Evolutionary conservation across 1,140 invertebrate genomes (phyloP).

Genomic region (Panulirus ornatus): DNA sequence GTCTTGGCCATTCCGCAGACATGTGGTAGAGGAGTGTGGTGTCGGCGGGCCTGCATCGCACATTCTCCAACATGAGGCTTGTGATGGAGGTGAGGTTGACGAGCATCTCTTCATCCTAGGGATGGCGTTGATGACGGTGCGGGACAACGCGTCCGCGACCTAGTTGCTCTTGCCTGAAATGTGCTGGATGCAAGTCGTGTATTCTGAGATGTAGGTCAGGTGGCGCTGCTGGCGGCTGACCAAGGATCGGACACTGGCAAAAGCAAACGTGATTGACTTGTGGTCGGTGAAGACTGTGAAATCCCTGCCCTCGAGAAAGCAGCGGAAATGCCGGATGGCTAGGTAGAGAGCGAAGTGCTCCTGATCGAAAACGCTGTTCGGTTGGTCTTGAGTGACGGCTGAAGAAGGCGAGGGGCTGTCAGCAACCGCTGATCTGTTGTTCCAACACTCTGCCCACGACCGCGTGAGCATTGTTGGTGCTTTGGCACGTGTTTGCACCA

Average conservation of each 20-base stretch:
- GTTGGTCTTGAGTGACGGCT: constrained; percentile 45
- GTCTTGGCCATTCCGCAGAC: constrained; percentile 22
- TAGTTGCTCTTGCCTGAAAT: constrained; percentile 55
- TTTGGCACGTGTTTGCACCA: neutral
- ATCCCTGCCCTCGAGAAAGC: constrained; percentile 76
- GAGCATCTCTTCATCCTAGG: neutral
- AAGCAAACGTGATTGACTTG: constrained; percentile 75
- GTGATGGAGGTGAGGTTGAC: too few species aligned
- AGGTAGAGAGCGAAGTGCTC: constrained; percentile 76
- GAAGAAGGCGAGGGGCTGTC: too few species aligned
- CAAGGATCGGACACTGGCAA: constrained; percentile 61
- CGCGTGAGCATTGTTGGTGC: constrained; percentile 25
- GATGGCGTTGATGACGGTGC: neutral
- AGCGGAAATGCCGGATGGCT: constrained; percentile 76
- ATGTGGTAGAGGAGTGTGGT: too few species aligned
- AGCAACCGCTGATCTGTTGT: constrained; percentile 26
- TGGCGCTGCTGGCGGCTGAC: constrained; percentile 72
- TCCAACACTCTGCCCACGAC: constrained; percentile 54
- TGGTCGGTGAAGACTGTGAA: constrained; percentile 77
- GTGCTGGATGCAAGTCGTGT: constrained; percentile 9
- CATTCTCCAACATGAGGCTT: constrained; percentile 24
- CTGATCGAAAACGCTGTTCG: constrained; percentile 72
- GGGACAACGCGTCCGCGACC: constrained; percentile 62
- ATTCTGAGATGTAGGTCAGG: too few species aligned
- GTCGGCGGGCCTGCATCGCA: neutral